Base-by-base conservation (phyloP, 1,140 invertebrate species). In the Panonychus citri region DNA sequence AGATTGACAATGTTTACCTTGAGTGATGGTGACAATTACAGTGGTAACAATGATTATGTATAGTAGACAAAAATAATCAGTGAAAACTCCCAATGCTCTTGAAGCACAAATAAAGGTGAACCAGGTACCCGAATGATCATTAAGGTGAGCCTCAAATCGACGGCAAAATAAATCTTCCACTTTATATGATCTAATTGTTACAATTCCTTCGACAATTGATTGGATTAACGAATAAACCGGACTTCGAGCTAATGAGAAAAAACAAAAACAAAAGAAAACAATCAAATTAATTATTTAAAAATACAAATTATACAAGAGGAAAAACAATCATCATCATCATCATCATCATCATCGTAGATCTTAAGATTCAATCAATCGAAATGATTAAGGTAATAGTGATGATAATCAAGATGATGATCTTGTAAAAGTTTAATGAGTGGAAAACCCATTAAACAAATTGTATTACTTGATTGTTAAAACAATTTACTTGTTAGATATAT, bases 51-150 rank as follows among this genome's bases (percentile, higher is more conserved):
- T 66, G 0, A 77, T 71, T 13, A 93, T 80, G 64, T 78, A 81
- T 17, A 72, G 49, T 8, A 79, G 73, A 57, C 79, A 82, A 2
- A 86, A 72, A 51, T 79, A 71, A 66, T 87, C 84, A 28, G 93
- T 66, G 72, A 80, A 81, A 34, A 88, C 76, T 1, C 82, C 82
- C 66, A 93, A 84, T 56, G 87, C 82, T 53, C 85, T 75, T 59
- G 78, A 83, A 17, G 81, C 80, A 17, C 78, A 71, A 8, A 88
- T 68, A 56, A 80, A 81, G 39, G 85, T 67, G 63, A 77, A 84
- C 74, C 77, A 82, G 0, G 79, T 74, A 8, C 27, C 53, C 10
- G 43, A 51, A 51, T 60, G 59, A 48, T 61, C 54, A 51, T 61
- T 56, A 30, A 71, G 70, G 60, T 69, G 66, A 25, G 58, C 34